phyloP scores from a whole-genome alignment of 2,888 invertebrate genomes.

The Orchesella flavescens region DNA sequence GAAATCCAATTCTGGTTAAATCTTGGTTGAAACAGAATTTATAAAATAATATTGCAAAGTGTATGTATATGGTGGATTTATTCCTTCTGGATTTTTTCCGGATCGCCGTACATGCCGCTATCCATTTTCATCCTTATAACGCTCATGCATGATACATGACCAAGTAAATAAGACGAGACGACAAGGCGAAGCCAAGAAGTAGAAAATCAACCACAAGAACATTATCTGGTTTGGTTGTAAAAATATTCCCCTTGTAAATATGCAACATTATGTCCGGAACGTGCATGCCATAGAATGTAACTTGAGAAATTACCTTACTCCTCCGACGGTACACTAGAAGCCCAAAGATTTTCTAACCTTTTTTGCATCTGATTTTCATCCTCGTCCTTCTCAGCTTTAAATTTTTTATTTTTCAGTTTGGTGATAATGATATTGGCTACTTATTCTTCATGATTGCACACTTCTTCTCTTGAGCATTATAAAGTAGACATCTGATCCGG shows the following conservation, averaged over 20 bases:
- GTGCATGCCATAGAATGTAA: constrained; percentile 36
- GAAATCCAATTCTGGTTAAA: no score
- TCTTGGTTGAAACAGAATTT: no score
- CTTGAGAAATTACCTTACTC: constrained; percentile 24
- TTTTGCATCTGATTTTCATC: constrained; percentile 10
- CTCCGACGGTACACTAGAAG: not conserved
- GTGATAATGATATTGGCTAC: constrained; percentile 13
- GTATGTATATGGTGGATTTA: no score
- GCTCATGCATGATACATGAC: constrained; percentile 61
- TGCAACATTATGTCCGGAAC: constrained; percentile 31
- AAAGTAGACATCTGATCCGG: constrained; percentile 42
- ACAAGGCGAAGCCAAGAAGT: not conserved
- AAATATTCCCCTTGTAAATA: constrained; percentile 13
- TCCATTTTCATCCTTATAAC: constrained; percentile 56
- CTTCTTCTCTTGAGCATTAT: constrained; percentile 6
- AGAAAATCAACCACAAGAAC: not conserved
- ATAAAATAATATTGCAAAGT: no score
- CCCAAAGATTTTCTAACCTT: constrained; percentile 4
- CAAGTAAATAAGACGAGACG: constrained; percentile 23
- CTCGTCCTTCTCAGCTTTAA: not conserved
- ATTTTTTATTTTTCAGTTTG: not conserved
- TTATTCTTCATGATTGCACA: constrained; percentile 20
- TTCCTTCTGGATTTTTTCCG: no score
- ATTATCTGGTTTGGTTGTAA: not conserved
- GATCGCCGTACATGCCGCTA: constrained; percentile 28